Percentiles rank a stretch among this genome's conserved stretches.
phyloP scores from a whole-genome alignment of 2,888 invertebrate species.

The Cremastinae sp. region DNA sequence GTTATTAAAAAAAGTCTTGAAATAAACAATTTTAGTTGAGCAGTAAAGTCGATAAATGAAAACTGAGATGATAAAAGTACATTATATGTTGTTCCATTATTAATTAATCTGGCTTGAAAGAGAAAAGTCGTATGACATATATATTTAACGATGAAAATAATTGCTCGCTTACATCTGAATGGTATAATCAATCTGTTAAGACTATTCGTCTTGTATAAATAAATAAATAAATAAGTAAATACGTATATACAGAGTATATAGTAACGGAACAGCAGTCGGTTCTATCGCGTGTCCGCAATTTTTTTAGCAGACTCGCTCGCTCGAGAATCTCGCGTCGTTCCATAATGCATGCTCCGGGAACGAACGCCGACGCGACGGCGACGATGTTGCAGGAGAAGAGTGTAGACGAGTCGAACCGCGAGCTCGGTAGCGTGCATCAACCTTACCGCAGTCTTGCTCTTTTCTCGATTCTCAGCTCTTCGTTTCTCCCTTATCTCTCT shows the following conservation, averaged over 20 bases:
- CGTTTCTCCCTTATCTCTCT: slow-evolving; percentile 11
- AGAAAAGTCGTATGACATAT: too few species aligned
- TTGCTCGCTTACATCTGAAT: slow-evolving; percentile 11
- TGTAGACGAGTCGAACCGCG: slow-evolving; percentile 29
- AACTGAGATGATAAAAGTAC: too few species aligned
- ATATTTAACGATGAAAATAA: too few species aligned
- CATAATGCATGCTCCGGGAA: slow-evolving; percentile 74
- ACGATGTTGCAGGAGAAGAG: slow-evolving; percentile 24
- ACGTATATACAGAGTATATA: not conserved
- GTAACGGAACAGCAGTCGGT: slow-evolving; percentile 64
- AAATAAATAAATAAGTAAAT: too few species aligned
- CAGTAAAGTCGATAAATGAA: too few species aligned
- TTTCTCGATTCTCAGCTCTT: slow-evolving; percentile 50
- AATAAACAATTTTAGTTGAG: too few species aligned
- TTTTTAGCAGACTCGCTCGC: slow-evolving; percentile 72
- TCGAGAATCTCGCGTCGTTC: slow-evolving; percentile 69
- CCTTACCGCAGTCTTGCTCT: slow-evolving; percentile 26
- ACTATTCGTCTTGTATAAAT: not conserved
- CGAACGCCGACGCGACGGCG: slow-evolving; percentile 52
- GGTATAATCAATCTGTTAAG: not conserved
- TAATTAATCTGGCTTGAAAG: too few species aligned
- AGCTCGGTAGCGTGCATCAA: slow-evolving; percentile 34
- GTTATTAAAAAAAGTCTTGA: too few species aligned
- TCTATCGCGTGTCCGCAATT: slow-evolving; percentile 75
- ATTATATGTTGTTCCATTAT: too few species aligned